Evolutionary conservation across 92 coral and sea anemone genomes (phyloP), one percentile per base, ranked within the genome.

Genomic region (Porites rus): DNA sequence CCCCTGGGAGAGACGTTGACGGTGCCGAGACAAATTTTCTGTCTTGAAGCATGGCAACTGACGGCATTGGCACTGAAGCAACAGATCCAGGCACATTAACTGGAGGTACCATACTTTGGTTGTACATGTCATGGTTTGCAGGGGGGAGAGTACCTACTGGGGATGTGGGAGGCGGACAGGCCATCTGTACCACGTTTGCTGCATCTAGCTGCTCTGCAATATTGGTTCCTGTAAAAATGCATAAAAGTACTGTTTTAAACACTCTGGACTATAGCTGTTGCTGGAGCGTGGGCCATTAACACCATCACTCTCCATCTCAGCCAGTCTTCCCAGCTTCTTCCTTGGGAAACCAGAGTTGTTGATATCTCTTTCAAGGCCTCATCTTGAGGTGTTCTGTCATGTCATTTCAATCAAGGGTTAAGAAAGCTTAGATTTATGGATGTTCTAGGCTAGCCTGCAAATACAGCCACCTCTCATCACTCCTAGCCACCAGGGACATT

Each of bases 151-250:
- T 62, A 74, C 60, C 64, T 11, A 83, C 87, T 21, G 87, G 87
- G 9, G 90, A 86, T 12, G 61, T n/a, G 8, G 78, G 76, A 53
- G 77, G 84, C 14, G 89, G 77, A 18, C 84, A 66, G 8, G 50
- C 63, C 78, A 79, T 71, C 20, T 58, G 90, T 21, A 62, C 85
- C 62, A 87, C 72, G 16, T 71, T 88, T 62, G 98, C 90, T 54
- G 96, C 93, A 82, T 94, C 98, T 2, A 95, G 88, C 78, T 95
- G 96, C 56, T 95, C 98, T 62, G 96, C 91, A 14, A 92, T 88
- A 66, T 88, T 95, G 72, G 98, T 86, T 50, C 98, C 98, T 95
- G 72, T 51, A n/a, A 59, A 12, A 65, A 69, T 43, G 13, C 1
- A 75, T 7, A 52, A 62, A n/a, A 51, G 62, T 54, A 72, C 6